phyloP scores from a whole-genome alignment of 2,888 invertebrate species.

The Euzophera pinguis region DNA sequence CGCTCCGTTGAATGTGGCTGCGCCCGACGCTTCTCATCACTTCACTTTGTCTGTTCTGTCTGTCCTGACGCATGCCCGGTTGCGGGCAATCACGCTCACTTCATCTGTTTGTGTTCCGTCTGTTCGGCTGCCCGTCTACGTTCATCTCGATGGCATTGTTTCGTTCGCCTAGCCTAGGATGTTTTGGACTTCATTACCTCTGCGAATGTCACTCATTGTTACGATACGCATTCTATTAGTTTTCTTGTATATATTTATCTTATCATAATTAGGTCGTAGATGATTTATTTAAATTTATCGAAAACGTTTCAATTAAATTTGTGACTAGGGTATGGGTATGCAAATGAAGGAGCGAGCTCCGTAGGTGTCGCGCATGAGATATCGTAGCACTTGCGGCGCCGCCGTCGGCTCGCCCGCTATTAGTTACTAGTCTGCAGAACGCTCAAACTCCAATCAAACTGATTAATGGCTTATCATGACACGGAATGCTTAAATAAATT shows the following conservation, averaged over 20 bases:
- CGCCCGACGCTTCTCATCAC: constrained; percentile 79
- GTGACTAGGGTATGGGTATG: constrained; percentile 44
- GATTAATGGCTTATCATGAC: constrained; percentile 72
- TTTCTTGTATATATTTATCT: constrained; percentile 62
- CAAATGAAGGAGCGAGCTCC: constrained; percentile 27
- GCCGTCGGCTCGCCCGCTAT: constrained; percentile 43
- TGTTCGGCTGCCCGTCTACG: constrained; percentile 70
- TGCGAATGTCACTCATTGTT: constrained; percentile 74
- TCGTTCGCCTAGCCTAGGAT: constrained; percentile 70
- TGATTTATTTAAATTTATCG: constrained; percentile 39
- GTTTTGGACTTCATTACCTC: constrained; percentile 68
- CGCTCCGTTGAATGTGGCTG: constrained; percentile 79
- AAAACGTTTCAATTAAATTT: constrained; percentile 43
- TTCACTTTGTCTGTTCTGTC: constrained; percentile 78
- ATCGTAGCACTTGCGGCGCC: constrained; percentile 39
- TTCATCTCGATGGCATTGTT: constrained; percentile 73
- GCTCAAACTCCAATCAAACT: constrained; percentile 50
- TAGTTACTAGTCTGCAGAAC: constrained; percentile 51
- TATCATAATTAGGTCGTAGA: constrained; percentile 63
- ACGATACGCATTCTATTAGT: constrained; percentile 75
- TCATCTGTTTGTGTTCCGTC: constrained; percentile 77
- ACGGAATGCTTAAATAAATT: constrained; percentile 75
- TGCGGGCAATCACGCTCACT: constrained; percentile 78
- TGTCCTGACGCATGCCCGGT: constrained; percentile 78
- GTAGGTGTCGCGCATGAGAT: constrained; percentile 51